A percentile compares a stretch with the other conserved stretches of the same genome.
Conservation (phyloP, 1,140 invertebrate genomes). For the Drosophila bipectinata region DNA sequence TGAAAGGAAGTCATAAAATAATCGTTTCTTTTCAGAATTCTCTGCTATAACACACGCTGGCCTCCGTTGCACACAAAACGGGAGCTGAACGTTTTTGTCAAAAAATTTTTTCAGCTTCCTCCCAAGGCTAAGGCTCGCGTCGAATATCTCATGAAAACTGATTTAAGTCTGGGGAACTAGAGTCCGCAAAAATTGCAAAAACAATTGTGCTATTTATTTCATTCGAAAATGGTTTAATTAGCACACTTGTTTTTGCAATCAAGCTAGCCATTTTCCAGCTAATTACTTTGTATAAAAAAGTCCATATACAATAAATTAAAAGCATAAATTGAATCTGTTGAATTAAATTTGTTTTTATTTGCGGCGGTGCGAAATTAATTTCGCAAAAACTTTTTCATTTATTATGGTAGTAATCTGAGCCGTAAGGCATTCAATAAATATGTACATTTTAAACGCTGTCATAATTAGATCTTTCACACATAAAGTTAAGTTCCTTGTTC, state of each 20-base stretch:
- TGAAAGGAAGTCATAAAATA: not conserved
- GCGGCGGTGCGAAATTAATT: slow-evolving; percentile 3
- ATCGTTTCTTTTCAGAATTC: slow-evolving; percentile 15
- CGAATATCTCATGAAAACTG: slow-evolving; percentile 44
- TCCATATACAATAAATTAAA: slow-evolving; percentile 21
- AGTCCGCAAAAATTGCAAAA: slow-evolving; percentile 16
- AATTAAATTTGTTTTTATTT: slow-evolving; percentile 24
- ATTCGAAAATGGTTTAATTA: slow-evolving; percentile 40
- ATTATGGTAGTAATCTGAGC: slow-evolving; percentile 5
- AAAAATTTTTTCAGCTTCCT: slow-evolving; percentile 46
- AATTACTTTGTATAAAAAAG: slow-evolving; percentile 22
- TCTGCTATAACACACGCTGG: slow-evolving; percentile 47
- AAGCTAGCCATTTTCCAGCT: slow-evolving; percentile 10
- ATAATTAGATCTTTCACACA: slow-evolving; percentile 9
- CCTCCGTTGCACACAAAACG: slow-evolving; percentile 52
- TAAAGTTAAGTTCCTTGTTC: not conserved
- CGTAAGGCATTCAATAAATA: not conserved
- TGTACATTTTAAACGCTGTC: not conserved
- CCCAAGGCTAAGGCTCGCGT: slow-evolving; percentile 31
- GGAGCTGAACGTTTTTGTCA: slow-evolving; percentile 44
- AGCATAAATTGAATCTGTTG: slow-evolving; percentile 4
- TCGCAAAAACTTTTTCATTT: not conserved
- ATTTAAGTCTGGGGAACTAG: slow-evolving; percentile 16
- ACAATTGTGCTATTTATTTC: slow-evolving; percentile 21
- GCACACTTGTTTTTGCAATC: slow-evolving; percentile 41